These are phyloP conservation scores for Drosophila hawaiiensis DNA, from an alignment of 2,888 invertebrate genomes.

Conservation along the genomic window DNA sequence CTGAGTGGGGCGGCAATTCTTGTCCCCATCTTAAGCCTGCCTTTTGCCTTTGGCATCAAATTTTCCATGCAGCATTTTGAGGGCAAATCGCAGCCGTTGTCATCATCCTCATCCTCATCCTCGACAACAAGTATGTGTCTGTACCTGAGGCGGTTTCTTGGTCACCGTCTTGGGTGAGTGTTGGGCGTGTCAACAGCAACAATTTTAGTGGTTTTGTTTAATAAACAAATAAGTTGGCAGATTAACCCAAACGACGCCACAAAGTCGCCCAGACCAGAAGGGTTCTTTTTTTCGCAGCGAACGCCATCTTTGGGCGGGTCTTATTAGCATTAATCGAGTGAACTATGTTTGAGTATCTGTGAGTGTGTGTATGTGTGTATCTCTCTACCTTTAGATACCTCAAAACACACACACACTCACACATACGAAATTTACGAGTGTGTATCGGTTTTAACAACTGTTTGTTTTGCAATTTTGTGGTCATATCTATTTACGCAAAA, in stretches of 20 bases:
- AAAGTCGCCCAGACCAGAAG: conserved; percentile 62
- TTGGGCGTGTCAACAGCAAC: conserved; percentile 59
- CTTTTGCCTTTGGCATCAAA: conserved; percentile 20
- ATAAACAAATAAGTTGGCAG: conserved; percentile 72
- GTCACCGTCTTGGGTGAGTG: conserved; percentile 17
- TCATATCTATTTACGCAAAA: conserved; percentile 48
- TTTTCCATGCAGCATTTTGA: conserved; percentile 24
- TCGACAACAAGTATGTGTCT: conserved; percentile 2
- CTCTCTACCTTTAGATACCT: conserved; percentile 25
- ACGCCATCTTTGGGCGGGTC: conserved; percentile 59
- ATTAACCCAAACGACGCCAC: conserved; percentile 64
- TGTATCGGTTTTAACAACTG: conserved; percentile 68
- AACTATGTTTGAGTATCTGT: conserved; percentile 11
- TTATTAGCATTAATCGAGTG: conserved; percentile 70
- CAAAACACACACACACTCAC: conserved; percentile 1
- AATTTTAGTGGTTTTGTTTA: conserved; percentile 74
- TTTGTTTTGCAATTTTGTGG: conserved; percentile 74
- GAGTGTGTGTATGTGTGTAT: conserved; percentile 18
- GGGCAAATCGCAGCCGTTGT: conserved; percentile 16
- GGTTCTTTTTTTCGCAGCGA: conserved; percentile 32
- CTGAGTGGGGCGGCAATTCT: not conserved
- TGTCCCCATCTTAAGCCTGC: not conserved
- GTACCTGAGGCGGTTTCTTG: conserved; percentile 27
- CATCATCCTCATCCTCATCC: conserved; percentile 4
- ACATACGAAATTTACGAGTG: conserved; percentile 60